These are phyloP conservation scores for Lepidurus apus DNA, from an alignment of 1,140 invertebrate species.

Conservation along the genomic window DNA sequence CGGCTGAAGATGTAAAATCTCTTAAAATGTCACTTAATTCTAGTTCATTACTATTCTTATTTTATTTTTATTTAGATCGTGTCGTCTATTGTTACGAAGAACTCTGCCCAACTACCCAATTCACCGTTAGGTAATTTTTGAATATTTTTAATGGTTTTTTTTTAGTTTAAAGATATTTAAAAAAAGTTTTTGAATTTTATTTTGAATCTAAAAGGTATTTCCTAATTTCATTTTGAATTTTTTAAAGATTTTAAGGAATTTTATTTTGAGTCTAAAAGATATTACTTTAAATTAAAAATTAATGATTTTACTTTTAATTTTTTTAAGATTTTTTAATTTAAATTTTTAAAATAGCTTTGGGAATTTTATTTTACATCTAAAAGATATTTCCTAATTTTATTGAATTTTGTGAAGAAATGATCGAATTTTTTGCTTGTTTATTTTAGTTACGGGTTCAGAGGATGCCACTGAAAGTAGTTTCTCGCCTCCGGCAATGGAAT, in stretches of 20 bases:
- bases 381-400: background rate
- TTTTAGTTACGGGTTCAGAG: background rate
- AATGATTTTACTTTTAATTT: background rate
- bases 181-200: background rate
- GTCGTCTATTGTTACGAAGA: background rate
- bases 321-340: background rate
- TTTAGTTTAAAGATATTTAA: background rate
- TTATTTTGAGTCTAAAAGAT: background rate
- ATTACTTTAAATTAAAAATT: too few relatives aligned
- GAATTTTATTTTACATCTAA: background rate
- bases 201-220: background rate
- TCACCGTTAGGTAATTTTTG: background rate
- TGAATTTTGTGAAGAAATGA: background rate
- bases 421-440: background rate
- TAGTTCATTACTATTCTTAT: background rate
- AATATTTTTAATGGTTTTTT: background rate
- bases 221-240: background rate
- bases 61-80: background rate
- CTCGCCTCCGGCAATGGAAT: background rate
- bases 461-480: background rate
- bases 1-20: background rate
- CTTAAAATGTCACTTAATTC: background rate
- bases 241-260: background rate
- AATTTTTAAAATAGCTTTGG: background rate
- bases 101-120: background rate